A percentile compares a stretch with the other conserved stretches of the same genome.
Evolutionary conservation across 92 coral and sea anemone species (phyloP).

Genomic region (Actinernus sp.): DNA sequence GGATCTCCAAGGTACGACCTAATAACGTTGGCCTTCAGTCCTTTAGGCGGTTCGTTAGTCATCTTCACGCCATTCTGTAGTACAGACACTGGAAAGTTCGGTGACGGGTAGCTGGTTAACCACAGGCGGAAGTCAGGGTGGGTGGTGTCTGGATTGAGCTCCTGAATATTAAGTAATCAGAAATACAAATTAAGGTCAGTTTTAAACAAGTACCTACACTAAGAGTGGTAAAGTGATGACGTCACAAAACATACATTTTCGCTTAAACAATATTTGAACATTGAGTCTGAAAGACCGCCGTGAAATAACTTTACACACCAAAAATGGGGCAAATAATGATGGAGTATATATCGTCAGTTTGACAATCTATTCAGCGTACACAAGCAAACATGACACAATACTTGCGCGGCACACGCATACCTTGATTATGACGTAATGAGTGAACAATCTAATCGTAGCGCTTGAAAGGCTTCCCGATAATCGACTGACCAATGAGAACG

Average conservation of each 20-base stretch:
- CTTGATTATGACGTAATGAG: no score
- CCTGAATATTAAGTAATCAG: slow-evolving; percentile 51
- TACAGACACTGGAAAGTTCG: slow-evolving; percentile 99
- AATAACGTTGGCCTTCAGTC: slow-evolving; percentile 87
- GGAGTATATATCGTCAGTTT: neutral
- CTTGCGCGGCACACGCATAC: no score
- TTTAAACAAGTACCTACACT: neutral
- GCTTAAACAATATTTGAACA: no score
- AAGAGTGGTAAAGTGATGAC: neutral
- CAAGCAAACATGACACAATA: no score
- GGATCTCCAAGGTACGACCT: slow-evolving; percentile 98
- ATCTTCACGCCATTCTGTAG: slow-evolving; percentile 99
- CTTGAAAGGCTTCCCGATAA: no score
- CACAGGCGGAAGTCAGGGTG: slow-evolving; percentile 99
- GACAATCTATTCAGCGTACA: neutral
- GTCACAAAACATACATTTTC: no score
- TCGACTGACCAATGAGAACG: no score
- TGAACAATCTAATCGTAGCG: no score
- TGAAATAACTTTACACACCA: no score
- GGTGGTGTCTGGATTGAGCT: slow-evolving; percentile 94
- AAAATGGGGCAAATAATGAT: no score
- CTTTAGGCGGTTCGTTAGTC: slow-evolving; percentile 99
- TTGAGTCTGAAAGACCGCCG: no score
- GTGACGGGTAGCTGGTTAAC: slow-evolving; percentile 99
- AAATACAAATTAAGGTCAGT: neutral